phyloP scores from a whole-genome alignment of 2,888 invertebrate genomes.

The Steinernema hermaphroditum region DNA sequence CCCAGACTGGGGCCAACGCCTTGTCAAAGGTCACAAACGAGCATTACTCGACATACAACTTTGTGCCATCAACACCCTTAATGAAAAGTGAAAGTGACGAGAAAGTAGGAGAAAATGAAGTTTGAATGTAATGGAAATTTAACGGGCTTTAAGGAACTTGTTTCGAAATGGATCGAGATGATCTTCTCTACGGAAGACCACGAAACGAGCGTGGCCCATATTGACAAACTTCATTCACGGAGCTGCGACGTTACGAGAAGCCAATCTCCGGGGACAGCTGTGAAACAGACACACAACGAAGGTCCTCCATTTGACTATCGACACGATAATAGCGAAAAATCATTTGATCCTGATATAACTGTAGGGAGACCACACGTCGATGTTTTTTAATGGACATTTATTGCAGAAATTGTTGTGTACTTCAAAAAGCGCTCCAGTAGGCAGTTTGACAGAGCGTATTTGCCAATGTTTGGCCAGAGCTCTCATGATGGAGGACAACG shows the following conservation, averaged over 20 bases:
- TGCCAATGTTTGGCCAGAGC: slow-evolving; percentile 32
- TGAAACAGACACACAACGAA: too few species aligned
- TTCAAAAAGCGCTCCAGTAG: slow-evolving; percentile 41
- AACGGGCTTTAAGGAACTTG: neutral
- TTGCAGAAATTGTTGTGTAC: neutral
- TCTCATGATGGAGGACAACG: slow-evolving; percentile 33
- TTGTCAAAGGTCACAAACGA: slow-evolving; percentile 1
- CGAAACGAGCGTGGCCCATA: too few species aligned
- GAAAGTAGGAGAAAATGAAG: neutral
- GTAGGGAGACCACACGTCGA: too few species aligned
- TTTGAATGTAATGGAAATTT: neutral
- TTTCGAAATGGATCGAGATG: neutral
- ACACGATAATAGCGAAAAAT: too few species aligned
- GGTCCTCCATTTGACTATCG: too few species aligned
- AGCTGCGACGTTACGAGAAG: too few species aligned
- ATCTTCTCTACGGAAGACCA: neutral
- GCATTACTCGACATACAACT: neutral
- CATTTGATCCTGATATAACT: too few species aligned
- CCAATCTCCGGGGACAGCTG: too few species aligned
- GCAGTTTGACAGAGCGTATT: slow-evolving; percentile 35
- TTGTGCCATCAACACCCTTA: neutral
- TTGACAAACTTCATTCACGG: too few species aligned
- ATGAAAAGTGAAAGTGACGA: neutral
- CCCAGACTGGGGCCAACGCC: neutral
- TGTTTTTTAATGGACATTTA: too few species aligned